Conservation (phyloP, 2,797 vertebrate genomes). For the Margarornis squamiger region DNA sequence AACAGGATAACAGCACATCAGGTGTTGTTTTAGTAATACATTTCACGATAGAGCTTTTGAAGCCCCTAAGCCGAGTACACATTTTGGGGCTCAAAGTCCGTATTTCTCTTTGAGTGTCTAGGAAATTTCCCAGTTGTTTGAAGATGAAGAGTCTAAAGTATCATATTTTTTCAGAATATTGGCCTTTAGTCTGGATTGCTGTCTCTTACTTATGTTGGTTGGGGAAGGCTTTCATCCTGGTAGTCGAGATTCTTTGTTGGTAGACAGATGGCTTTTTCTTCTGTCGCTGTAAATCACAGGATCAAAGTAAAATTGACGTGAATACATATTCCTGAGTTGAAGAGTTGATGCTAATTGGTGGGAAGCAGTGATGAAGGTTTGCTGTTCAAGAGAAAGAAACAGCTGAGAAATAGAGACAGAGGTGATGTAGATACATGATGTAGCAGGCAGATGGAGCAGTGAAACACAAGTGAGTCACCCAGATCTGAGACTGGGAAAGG, state of each 20-base stretch:
- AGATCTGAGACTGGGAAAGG: not conserved
- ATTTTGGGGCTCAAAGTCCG: not conserved
- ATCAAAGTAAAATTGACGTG: not conserved
- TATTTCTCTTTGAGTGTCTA: not conserved
- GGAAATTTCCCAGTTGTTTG: not conserved
- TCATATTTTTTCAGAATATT: not conserved
- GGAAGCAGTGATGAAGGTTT: not conserved
- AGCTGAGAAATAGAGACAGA: not conserved
- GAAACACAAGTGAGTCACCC: not conserved
- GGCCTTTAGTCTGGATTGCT: not conserved
- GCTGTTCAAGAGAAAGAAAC: not conserved
- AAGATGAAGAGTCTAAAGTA: not conserved
- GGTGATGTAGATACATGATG: not conserved
- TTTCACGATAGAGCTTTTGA: not conserved
- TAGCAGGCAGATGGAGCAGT: not conserved
- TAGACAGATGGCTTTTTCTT: not conserved
- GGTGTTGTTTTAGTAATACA: not conserved
- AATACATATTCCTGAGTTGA: not conserved
- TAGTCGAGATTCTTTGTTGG: not conserved
- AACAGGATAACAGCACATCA: not conserved
- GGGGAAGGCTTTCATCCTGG: not conserved
- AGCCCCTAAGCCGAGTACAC: fast-evolving
- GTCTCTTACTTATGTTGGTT: not conserved
- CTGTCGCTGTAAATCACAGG: not conserved
- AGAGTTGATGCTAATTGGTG: not conserved